Evolutionary conservation across 2,888 invertebrate genomes (phyloP).

Genomic region (Limnephilus rhombicus): DNA sequence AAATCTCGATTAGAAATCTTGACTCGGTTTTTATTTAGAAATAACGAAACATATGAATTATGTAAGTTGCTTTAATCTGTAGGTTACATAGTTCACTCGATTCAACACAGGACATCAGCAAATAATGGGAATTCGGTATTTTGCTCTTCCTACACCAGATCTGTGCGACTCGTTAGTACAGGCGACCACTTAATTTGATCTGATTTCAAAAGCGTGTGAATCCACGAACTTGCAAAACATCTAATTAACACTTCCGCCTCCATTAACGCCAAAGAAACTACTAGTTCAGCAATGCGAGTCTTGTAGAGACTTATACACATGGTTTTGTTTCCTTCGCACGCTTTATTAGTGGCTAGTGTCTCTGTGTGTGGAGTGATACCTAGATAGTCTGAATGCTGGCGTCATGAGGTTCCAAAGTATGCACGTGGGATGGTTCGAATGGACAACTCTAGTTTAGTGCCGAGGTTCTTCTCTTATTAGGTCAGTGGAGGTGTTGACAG

Average conservation of each 20-base stretch:
- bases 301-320: neutral
- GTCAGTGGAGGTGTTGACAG: slow-evolving; percentile 28
- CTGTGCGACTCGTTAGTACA: neutral
- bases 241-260: slow-evolving; percentile 36
- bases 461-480: slow-evolving; percentile 8
- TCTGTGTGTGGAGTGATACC: slow-evolving; percentile 12
- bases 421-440: slow-evolving; percentile 10
- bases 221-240: slow-evolving; percentile 16
- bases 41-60: neutral
- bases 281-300: neutral
- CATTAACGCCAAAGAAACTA: slow-evolving; percentile 2
- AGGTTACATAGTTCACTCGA: neutral
- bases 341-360: neutral
- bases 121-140: neutral
- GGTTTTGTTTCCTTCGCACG: neutral
- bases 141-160: neutral
- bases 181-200: neutral
- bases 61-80: neutral
- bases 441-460: neutral
- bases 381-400: neutral
- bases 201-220: slow-evolving; percentile 22
- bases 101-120: neutral
- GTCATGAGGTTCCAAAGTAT: neutral
- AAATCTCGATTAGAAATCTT: neutral
- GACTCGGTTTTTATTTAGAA: neutral